These are phyloP conservation scores for Apodemus agrarius DNA, from an alignment of 2,797 vertebrate species.

Conservation along the genomic window DNA sequence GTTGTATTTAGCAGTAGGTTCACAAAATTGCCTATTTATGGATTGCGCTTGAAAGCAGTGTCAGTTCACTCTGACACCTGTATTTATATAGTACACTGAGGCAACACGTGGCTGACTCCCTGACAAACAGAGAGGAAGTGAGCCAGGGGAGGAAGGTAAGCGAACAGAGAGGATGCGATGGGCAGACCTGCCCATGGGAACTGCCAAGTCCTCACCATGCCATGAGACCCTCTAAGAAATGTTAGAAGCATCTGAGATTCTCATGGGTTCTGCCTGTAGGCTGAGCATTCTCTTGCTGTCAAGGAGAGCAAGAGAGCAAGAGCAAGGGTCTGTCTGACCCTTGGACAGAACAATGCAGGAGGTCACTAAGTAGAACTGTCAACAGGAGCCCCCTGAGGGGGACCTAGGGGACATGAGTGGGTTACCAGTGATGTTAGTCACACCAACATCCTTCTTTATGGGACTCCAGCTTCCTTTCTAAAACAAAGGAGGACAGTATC, in stretches of 20 bases:
- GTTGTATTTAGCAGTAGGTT: not conserved
- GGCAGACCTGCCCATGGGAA: not conserved
- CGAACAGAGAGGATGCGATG: not conserved
- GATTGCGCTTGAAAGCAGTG: not conserved
- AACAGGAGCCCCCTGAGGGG: not conserved
- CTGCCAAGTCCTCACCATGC: not conserved
- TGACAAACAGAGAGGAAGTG: not conserved
- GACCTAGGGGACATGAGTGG: not conserved
- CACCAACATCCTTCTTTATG: not conserved
- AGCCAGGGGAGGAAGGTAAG: not conserved
- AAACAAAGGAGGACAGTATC: not conserved
- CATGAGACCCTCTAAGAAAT: not conserved
- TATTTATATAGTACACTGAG: not conserved
- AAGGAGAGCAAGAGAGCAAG: too few species aligned
- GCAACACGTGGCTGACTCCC: not conserved
- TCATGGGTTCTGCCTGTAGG: not conserved
- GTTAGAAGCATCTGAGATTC: not conserved
- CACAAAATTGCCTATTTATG: not conserved
- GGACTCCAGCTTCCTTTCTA: not conserved
- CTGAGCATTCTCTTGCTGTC: not conserved
- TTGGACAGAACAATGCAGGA: not conserved
- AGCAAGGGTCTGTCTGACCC: too few species aligned
- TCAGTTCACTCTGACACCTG: not conserved
- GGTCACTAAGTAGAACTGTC: not conserved
- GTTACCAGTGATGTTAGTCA: not conserved